Evolutionary conservation across 2,888 invertebrate genomes (phyloP).

Genomic region (Troides aeacus): DNA sequence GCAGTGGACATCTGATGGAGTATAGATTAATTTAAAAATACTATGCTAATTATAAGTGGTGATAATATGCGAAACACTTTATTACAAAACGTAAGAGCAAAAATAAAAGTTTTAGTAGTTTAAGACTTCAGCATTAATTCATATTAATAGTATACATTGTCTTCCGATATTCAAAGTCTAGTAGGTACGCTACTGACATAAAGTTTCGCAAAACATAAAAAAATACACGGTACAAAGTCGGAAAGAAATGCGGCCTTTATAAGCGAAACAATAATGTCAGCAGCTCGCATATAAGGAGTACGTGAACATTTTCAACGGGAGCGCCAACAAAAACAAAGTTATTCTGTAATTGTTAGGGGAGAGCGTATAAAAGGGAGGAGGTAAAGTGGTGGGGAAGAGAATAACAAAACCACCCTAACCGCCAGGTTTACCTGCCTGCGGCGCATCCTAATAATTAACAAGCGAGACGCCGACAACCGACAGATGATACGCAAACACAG

Average conservation of each 20-base stretch:
- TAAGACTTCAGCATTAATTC: too few relatives aligned
- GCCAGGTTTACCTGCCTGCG: slow-evolving; percentile 20
- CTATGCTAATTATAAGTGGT: too few relatives aligned
- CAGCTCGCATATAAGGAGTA: neutral
- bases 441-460: slow-evolving; percentile 29
- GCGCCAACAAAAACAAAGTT: slow-evolving; percentile 20
- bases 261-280: neutral
- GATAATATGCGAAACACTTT: too few relatives aligned
- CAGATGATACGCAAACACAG: slow-evolving; percentile 25
- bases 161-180: too few relatives aligned
- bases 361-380: slow-evolving; percentile 3
- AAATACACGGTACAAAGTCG: neutral
- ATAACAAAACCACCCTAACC: slow-evolving; percentile 26
- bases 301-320: neutral
- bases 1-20: too few relatives aligned
- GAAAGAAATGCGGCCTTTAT: neutral
- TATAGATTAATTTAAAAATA: too few relatives aligned
- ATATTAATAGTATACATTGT: too few relatives aligned
- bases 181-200: too few relatives aligned
- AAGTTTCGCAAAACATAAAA: neutral
- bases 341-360: slow-evolving; percentile 16
- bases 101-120: too few relatives aligned
- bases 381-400: neutral
- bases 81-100: too few relatives aligned
- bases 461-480: slow-evolving; percentile 17